phyloP scores from a whole-genome alignment of 2,113 vertebrate genomes.

The Halichoeres trimaculatus region DNA sequence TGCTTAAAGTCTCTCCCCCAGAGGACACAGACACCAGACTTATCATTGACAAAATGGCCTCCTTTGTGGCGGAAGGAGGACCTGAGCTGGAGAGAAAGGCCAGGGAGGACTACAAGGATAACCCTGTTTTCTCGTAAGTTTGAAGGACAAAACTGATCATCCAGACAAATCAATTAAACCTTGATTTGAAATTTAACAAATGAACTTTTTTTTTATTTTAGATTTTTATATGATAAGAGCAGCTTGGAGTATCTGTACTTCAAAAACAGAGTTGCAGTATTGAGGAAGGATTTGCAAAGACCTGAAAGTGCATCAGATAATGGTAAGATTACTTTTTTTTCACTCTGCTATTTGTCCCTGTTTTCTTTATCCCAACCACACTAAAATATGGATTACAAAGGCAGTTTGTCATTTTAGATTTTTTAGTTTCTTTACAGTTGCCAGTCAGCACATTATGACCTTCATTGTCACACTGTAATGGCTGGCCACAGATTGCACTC shows the following conservation, averaged over 20 bases:
- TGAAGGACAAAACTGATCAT: neutral
- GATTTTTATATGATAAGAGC: constrained; percentile 95
- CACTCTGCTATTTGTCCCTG: neutral
- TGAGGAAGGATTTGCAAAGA: constrained; percentile 83
- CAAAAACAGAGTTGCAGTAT: constrained; percentile 92
- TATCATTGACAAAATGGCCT: constrained; percentile 95
- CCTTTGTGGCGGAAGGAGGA: constrained; percentile 95
- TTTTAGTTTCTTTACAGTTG: neutral
- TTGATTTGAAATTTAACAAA: neutral
- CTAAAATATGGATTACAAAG: neutral
- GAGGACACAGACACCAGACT: constrained; percentile 92
- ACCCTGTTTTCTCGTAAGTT: constrained; percentile 94
- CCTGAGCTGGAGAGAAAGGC: constrained; percentile 92
- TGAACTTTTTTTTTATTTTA: constrained; percentile 53
- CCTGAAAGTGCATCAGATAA: constrained; percentile 72
- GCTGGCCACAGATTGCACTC: neutral
- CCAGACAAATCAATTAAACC: neutral
- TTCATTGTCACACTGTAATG: neutral
- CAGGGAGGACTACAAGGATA: constrained; percentile 94
- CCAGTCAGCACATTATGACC: neutral
- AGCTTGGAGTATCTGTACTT: constrained; percentile 96
- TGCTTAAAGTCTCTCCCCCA: constrained; percentile 99
- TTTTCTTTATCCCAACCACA: neutral
- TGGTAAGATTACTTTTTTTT: constrained; percentile 83
- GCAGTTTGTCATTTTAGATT: neutral